Conservation (phyloP, 2,113 vertebrate species). For the Marmota monax region DNA sequence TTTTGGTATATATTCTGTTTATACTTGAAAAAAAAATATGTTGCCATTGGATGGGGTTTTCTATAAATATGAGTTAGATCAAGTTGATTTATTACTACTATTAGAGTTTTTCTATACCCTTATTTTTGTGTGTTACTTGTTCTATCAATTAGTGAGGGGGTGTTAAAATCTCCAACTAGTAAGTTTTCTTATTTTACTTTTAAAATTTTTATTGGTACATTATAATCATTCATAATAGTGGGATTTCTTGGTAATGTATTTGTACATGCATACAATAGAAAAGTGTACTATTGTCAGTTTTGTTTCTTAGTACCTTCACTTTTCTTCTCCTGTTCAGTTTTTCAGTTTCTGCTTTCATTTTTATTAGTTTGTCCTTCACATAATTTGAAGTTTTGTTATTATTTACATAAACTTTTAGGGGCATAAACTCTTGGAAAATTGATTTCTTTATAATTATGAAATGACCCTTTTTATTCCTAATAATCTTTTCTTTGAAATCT, state of each 20-base stretch:
- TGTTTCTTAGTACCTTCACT: no score
- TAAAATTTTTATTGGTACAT: no score
- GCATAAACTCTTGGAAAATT: not conserved
- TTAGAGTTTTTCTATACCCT: not conserved
- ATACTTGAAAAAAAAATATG: not conserved
- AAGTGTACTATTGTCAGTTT: no score
- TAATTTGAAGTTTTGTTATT: constrained; percentile 32
- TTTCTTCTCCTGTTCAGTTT: not conserved
- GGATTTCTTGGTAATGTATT: no score
- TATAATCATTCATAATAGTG: no score
- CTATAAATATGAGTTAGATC: not conserved
- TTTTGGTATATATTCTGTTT: not conserved
- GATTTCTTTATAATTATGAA: not conserved
- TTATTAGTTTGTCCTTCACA: not conserved
- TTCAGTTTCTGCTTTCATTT: not conserved
- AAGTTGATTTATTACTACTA: not conserved
- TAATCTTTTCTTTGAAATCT: not conserved
- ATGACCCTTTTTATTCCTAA: not conserved
- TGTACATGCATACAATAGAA: no score
- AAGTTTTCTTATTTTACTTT: not conserved
- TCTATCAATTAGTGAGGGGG: not conserved
- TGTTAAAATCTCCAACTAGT: not conserved
- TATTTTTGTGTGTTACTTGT: not conserved
- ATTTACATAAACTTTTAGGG: not conserved
- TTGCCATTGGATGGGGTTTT: not conserved